A percentile compares a stretch with the other conserved stretches of the same genome.
Conservation (phyloP, 2,113 vertebrate genomes). For the Hymenochirus boettgeri region DNA sequence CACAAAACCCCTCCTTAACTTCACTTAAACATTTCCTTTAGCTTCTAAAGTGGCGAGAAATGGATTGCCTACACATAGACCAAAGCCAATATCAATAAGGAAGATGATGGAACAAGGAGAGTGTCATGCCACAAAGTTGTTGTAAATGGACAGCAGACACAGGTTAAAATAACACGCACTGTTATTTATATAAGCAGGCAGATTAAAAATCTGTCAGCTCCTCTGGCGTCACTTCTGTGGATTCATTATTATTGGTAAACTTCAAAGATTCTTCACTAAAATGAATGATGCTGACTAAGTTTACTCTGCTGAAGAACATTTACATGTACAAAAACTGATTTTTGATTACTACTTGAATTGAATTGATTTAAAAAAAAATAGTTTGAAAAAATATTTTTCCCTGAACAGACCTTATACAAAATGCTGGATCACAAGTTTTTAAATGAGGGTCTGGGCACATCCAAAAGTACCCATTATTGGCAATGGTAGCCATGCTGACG, state of each 20-base stretch:
- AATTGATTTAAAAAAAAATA: too few species aligned
- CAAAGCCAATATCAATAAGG: conserved; percentile 75
- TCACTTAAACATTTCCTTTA: conserved; percentile 56
- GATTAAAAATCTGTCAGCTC: conserved; percentile 23
- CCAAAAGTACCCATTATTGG: too few species aligned
- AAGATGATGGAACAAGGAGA: conserved; percentile 75
- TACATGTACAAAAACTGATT: too few species aligned
- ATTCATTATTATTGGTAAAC: conserved; percentile 9
- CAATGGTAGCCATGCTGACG: too few species aligned
- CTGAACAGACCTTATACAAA: too few species aligned
- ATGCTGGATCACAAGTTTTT: too few species aligned
- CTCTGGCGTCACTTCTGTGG: conserved; percentile 1
- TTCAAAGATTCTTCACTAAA: not conserved
- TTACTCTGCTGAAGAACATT: too few species aligned
- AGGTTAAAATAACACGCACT: conserved; percentile 89
- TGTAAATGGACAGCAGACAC: conserved; percentile 57
- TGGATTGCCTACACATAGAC: conserved; percentile 74
- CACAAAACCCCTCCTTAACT: conserved; percentile 53
- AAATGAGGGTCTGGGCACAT: too few species aligned
- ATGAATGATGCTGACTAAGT: not conserved
- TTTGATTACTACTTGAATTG: too few species aligned
- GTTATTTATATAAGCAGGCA: conserved; percentile 81
- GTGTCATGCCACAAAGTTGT: conserved; percentile 68
- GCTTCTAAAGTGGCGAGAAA: conserved; percentile 67
- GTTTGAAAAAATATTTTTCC: too few species aligned